Percentiles rank a stretch among this genome's conserved stretches.
These are phyloP conservation scores for Ephydatia muelleri DNA, from an alignment of 37 sponge, comb jelly and placozoan genomes.

Conservation along the genomic window DNA sequence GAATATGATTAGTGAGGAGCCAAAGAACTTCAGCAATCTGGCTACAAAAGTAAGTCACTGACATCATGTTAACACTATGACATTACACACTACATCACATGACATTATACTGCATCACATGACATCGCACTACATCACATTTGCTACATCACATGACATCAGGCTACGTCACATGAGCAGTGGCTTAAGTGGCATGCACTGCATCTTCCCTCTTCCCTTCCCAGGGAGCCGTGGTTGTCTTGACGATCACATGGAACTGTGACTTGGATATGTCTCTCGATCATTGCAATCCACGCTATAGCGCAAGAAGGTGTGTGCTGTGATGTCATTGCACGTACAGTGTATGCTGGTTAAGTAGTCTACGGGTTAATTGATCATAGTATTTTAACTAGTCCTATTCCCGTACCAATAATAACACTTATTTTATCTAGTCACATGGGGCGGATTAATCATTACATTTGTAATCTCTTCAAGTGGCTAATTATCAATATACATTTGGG, in stretches of 20 bases:
- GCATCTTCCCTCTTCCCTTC: background rate
- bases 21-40: constrained; percentile 20
- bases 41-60: constrained; percentile 21
- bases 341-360: constrained; percentile 22
- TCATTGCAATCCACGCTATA: constrained; percentile 50
- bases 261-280: constrained; percentile 15
- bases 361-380: too few relatives aligned
- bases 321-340: background rate
- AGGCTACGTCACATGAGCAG: too few relatives aligned
- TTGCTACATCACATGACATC: too few relatives aligned
- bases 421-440: too few relatives aligned
- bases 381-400: too few relatives aligned
- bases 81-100: background rate
- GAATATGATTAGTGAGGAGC: constrained; percentile 38
- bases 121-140: background rate
- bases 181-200: too few relatives aligned
- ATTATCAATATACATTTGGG: too few relatives aligned
- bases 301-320: constrained; percentile 50
- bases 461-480: too few relatives aligned
- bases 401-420: too few relatives aligned
- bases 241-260: constrained; percentile 70
- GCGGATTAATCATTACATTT: too few relatives aligned
- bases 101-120: background rate
- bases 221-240: constrained; percentile 74
- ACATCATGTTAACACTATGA: too few relatives aligned